phyloP scores from a whole-genome alignment of 1,140 invertebrate genomes.

The Temnothorax longispinosus region DNA sequence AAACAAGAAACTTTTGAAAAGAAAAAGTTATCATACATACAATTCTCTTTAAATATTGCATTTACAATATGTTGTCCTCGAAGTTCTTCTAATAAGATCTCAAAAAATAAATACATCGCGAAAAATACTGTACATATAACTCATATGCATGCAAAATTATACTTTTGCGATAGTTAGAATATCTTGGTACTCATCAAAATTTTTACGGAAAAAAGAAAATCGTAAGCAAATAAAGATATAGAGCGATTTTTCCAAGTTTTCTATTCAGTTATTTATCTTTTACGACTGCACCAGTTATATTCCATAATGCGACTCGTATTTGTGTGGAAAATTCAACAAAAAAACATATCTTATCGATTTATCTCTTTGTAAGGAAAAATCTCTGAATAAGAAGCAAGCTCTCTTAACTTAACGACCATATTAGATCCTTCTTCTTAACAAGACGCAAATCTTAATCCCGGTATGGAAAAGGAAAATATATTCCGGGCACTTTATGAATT shows the following conservation, averaged over 20 bases:
- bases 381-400: neutral
- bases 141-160: neutral
- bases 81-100: too few species aligned
- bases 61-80: too few species aligned
- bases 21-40: too few species aligned
- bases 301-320: neutral
- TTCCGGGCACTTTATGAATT: slow-evolving; percentile 6
- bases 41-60: too few species aligned
- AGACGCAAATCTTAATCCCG: slow-evolving; percentile 9
- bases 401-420: neutral
- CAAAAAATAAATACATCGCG: too few species aligned
- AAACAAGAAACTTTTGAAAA: too few species aligned
- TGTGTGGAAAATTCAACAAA: neutral
- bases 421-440: neutral
- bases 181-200: neutral
- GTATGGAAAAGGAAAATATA: neutral
- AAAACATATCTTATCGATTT: neutral
- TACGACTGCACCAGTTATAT: neutral
- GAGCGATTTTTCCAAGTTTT: neutral
- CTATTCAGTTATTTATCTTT: neutral
- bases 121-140: neutral
- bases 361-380: neutral
- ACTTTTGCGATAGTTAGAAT: neutral
- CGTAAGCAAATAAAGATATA: neutral
- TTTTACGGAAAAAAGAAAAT: neutral